These are phyloP conservation scores for Labia minor DNA, from an alignment of 2,888 invertebrate species.

Conservation along the genomic window DNA sequence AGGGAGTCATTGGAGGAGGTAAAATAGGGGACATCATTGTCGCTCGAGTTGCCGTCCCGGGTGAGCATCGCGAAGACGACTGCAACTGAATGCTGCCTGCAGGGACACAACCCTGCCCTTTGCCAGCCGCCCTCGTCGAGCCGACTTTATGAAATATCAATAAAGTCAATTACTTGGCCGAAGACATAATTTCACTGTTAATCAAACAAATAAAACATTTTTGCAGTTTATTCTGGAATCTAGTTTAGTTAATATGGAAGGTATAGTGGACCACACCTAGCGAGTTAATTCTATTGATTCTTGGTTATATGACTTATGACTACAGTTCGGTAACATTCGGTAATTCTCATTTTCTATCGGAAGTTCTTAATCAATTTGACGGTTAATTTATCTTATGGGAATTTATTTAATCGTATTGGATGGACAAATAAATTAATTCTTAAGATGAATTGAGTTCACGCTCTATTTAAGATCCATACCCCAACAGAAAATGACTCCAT, in stretches of 20 bases:
- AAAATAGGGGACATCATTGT: background rate
- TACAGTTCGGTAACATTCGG: background rate
- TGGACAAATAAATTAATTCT: background rate
- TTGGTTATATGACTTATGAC: background rate
- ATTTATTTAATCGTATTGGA: background rate
- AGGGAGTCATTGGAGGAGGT: no score
- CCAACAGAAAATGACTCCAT: no score
- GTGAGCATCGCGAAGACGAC: background rate
- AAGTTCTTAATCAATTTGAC: no score
- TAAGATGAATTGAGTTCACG: background rate
- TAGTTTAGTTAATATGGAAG: background rate
- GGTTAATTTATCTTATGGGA: no score
- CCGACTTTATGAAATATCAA: background rate
- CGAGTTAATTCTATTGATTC: background rate
- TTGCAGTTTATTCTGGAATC: no score
- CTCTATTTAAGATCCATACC: background rate
- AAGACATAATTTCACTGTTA: background rate
- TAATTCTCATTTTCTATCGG: no score
- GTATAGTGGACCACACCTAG: conserved; percentile 2
- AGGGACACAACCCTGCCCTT: background rate
- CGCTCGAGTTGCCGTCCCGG: background rate
- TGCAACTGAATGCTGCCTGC: background rate
- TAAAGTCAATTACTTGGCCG: background rate
- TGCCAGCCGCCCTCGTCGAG: background rate
- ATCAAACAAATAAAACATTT: background rate